Conservation (phyloP, 1,140 invertebrate species). For the Vollenhovia emeryi region DNA sequence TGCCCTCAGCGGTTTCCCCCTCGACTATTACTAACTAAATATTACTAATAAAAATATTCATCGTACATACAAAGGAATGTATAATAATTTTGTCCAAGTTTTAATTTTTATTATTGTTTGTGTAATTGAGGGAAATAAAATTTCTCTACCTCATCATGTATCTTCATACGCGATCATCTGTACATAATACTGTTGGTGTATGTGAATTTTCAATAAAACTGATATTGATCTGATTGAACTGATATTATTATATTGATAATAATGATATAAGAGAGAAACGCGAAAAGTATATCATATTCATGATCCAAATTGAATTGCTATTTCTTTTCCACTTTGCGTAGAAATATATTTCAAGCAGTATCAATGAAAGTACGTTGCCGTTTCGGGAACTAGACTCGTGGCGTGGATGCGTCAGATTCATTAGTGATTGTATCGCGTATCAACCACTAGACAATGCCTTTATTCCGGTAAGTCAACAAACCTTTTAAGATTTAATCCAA, state of each 20-base stretch:
- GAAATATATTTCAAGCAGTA: slow-evolving; percentile 91
- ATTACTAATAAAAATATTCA: background rate
- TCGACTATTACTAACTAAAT: no score
- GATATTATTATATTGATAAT: no score
- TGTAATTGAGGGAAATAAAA: background rate
- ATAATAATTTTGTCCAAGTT: background rate
- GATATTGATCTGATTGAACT: no score
- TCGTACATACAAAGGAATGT: background rate
- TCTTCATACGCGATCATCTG: background rate
- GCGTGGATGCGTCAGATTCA: slow-evolving; percentile 87
- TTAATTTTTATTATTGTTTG: background rate
- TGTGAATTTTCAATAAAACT: no score
- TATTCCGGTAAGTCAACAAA: slow-evolving; percentile 86
- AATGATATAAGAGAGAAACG: background rate
- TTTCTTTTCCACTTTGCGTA: slow-evolving; percentile 71
- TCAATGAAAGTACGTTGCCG: slow-evolving; percentile 88
- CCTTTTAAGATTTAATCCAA: background rate
- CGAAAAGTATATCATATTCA: background rate
- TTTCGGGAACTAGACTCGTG: slow-evolving; percentile 87
- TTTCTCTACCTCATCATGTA: background rate
- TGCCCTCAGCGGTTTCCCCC: no score
- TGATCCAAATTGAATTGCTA: no score
- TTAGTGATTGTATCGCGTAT: slow-evolving; percentile 88
- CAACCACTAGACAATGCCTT: slow-evolving; percentile 86
- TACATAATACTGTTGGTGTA: background rate